phyloP scores from a whole-genome alignment of 2,113 vertebrate genomes.

The Ellobius talpinus region DNA sequence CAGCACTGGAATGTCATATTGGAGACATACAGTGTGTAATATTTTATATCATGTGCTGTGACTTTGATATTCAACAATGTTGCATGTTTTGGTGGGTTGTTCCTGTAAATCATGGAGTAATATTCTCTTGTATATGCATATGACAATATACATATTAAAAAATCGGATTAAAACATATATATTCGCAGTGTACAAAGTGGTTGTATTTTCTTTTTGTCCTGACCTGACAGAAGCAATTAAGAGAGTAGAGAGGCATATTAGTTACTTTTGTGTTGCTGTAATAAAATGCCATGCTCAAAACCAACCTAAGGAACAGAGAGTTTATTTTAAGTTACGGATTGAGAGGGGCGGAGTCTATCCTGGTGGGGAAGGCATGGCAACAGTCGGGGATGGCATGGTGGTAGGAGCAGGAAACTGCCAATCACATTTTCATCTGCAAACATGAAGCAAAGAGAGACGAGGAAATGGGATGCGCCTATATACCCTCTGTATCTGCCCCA shows the following conservation, averaged over 20 bases:
- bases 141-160: not conserved
- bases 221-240: not conserved
- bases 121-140: not conserved
- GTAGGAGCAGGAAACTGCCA: not conserved
- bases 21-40: not conserved
- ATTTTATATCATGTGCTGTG: constrained; percentile 18
- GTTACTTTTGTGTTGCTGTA: not conserved
- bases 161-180: not conserved
- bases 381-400: not conserved
- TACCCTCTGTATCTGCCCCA: not conserved
- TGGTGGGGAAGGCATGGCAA: not conserved
- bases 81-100: not conserved
- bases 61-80: not conserved
- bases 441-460: not conserved
- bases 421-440: not conserved
- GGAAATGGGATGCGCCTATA: not conserved
- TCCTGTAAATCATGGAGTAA: not conserved
- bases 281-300: not conserved
- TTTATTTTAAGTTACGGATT: not conserved
- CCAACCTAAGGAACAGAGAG: not conserved
- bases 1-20: not conserved
- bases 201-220: not conserved
- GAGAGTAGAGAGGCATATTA: not conserved
- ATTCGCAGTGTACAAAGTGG: not conserved
- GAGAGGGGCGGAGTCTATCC: not conserved